Base-by-base conservation (phyloP, 1,140 invertebrate genomes). In the Drosophila navojoa region DNA sequence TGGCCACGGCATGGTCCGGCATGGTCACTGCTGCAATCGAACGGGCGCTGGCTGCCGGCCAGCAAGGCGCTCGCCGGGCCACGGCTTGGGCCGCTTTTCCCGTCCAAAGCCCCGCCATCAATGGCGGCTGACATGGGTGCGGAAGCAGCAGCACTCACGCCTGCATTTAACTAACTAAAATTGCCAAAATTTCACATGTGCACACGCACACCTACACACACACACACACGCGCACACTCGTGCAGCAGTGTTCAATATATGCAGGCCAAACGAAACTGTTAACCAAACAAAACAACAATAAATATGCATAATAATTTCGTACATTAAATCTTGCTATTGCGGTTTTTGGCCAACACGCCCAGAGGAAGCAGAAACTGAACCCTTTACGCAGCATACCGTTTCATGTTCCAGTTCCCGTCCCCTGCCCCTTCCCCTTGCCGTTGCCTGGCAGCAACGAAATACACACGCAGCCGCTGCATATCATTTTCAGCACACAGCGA, bases 241-340 rank as follows among this genome's bases (percentile, higher is more conserved):
- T 10, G n/a, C 22, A 32, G 55, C 15, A 27, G 45, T 32, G 29
- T 16, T 54, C 38, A 27, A 70, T 45, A 15, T 55, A 45, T 52
- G 54, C 55, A 5, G 22, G 62, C 49, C 49, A 64, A 75, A 78
- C 71, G 60, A 61, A 67, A 70, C 64, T 71, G 64, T 64, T 82
- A 68, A 71, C 49, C 70, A 85, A 71, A 85, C 81, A 85, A 75
- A 76, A 53, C 54, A 72, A 75, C 71, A 79, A 82, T 71, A 87
- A 86, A 86, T 86, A 87, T 86, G 71, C 71, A 87, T 86, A 87
- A 74, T 76, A 87, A 87, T 79, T 78, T 77, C 74, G 79, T 82
- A 69, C 59, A 81, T 87, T 81, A 74, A 61, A 87, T 72, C 75
- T 67, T 74, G 45, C 63, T 54, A 53, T 25, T 53, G 47, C 16